Evolutionary conservation across 1,140 invertebrate genomes (phyloP), one percentile per base, ranked within the genome.

Genomic region (Zaprionus camerounensis): DNA sequence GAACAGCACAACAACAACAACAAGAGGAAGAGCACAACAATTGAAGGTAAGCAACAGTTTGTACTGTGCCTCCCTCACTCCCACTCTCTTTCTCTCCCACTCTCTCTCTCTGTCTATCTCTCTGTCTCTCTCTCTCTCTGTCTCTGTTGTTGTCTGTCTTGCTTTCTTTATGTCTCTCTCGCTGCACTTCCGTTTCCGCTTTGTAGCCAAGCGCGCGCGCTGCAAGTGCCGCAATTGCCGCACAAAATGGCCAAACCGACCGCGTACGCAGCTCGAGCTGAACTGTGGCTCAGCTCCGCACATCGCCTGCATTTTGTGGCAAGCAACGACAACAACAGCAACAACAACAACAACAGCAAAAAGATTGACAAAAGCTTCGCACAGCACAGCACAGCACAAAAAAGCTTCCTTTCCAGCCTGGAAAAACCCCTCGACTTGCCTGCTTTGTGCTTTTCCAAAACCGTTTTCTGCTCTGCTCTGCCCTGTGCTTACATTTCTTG

Each of bases 141-240:
- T 24, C 20, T 57, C 76, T 61, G 46, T 41, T 49, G 15, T 55
- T 69, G 34, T 64, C 15, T 13, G n/a, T 61, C 4, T 61, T 3
- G 41, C 34, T 4, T 44, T 41, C 1, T 44, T 64, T 44, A 17
- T 53, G 41, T 26, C 38, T 38, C 38, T 38, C 15, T 36, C 31
- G 63, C 66, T 88, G 84, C 84, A 88, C 84, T 88, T 90, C 85
- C 84, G 84, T 76, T 81, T 88, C 75, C 78, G 84, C 77, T 83
- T 78, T 46, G n/a, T 17, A 17, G n/a, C 41, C 41, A 38, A 68
- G n/a, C 41, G 44, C 68, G 80, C 73, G 56, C 62, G 64, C 70
- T 62, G 59, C 69, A 64, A 65, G 68, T 71, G 70, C 57, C 74
- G 71, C 78, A 20, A 36, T 34, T 62, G 70, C 56, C 74, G 62